Evolutionary conservation across 2,888 invertebrate genomes (phyloP), one percentile per base, ranked within the genome.

Genomic region (Protodeltote pygarga): DNA sequence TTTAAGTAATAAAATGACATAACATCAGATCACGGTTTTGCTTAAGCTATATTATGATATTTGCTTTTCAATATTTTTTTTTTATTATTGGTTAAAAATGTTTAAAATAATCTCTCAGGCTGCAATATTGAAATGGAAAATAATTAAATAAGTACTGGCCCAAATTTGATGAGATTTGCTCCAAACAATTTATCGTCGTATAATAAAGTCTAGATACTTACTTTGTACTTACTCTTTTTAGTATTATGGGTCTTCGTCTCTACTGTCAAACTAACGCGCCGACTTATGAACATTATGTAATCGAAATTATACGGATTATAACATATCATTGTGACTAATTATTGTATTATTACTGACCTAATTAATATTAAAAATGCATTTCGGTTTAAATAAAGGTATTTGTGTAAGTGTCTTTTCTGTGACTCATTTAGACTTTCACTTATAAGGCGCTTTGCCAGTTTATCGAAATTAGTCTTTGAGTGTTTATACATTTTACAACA

Each of bases 401-500:
- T 70, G 66, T 71, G 45, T 66, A 61, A 67, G 61, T 77, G 64
- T 74, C 61, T 63, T 48, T 41, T 59, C 33, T 66, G 40, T 86
- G 83, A 85, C 63, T 85, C 85, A 87, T 65, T 69, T 47, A 71
- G 73, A 77, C 74, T 81, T 83, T 81, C 72, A 71, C 75, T 80
- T 85, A 85, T 72, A 85, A 83, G 75, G 62, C 62, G 60, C 40
- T 20, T 25, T 37, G n/a, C 17, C 14, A 21, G 27, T 31, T 59
- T 48, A 61, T 59, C 32, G 28, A 37, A 46, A 38, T 24, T 62
- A 73, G 65, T 65, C 41, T 38, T 40, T 39, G 14, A 15, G 10
- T 42, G 37, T 31, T 24, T 17, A 3, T 3, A 14, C 32, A 63
- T 65, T 73, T 73, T 62, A 17, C 33, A 65, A 74, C 81, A 76